Conservation (phyloP, 2,888 invertebrate species). For the Aleiodes testaceus region DNA sequence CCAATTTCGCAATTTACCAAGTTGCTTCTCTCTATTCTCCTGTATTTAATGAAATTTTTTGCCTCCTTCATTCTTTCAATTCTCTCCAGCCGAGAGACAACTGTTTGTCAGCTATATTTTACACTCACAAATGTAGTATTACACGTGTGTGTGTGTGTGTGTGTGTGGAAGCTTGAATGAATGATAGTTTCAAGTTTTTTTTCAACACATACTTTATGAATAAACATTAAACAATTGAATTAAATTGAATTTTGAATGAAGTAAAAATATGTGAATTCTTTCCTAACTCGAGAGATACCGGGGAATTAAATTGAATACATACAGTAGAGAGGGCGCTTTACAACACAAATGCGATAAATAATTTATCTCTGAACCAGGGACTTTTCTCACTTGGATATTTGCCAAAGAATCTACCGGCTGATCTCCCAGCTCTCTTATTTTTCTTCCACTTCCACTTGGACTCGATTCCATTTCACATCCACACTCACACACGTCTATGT, state of each 20-base stretch:
- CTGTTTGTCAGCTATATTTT: too few relatives aligned
- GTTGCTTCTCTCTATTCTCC: conserved; percentile 18
- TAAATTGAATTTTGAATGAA: too few relatives aligned
- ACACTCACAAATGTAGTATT: too few relatives aligned
- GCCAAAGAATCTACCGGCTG: conserved; percentile 59
- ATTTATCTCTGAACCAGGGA: conserved; percentile 61
- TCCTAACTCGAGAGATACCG: too few relatives aligned
- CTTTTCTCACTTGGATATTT: conserved; percentile 55
- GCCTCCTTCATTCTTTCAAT: not conserved
- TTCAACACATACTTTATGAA: too few relatives aligned
- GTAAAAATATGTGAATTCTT: too few relatives aligned
- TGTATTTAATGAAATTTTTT: not conserved
- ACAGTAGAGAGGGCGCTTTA: conserved; percentile 47
- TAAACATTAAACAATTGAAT: too few relatives aligned
- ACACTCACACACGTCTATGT: too few relatives aligned
- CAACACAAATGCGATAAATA: conserved; percentile 64
- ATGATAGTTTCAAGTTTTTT: too few relatives aligned
- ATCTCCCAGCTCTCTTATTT: conserved; percentile 32
- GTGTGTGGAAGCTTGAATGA: too few relatives aligned
- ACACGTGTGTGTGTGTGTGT: too few relatives aligned
- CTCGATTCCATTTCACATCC: conserved; percentile 45
- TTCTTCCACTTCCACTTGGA: conserved; percentile 46
- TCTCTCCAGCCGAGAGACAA: conserved; percentile 5
- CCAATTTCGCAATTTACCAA: conserved; percentile 32
- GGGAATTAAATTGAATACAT: conserved; percentile 23